Evolutionary conservation across 2,113 vertebrate genomes (phyloP).

Genomic region (Thunnus thynnus): DNA sequence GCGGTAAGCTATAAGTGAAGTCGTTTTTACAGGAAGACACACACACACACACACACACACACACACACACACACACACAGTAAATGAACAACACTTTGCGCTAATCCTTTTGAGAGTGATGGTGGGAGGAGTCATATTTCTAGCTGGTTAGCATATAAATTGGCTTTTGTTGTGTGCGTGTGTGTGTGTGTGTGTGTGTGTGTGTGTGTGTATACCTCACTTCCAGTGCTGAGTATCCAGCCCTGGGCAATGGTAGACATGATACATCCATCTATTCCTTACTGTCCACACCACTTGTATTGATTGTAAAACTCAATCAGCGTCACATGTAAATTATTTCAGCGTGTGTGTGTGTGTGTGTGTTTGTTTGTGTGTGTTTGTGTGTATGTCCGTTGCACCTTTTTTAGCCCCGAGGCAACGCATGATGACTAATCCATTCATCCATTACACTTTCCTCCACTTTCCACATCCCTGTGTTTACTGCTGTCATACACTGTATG

Average conservation of each 20-base stretch:
- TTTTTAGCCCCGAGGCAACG: background rate
- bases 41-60: background rate
- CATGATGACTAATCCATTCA: background rate
- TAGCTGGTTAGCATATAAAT: conserved; percentile 1
- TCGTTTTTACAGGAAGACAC: background rate
- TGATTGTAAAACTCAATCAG: too few relatives aligned
- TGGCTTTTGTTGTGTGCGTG: background rate
- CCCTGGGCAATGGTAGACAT: background rate
- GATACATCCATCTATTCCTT: conserved; percentile 1
- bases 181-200: background rate
- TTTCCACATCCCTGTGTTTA: background rate
- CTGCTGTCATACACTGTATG: too few relatives aligned
- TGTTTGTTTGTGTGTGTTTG: background rate
- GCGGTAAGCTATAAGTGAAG: conserved; percentile 1
- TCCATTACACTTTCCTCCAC: background rate
- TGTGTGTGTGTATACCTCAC: background rate
- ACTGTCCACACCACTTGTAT: background rate
- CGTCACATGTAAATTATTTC: too few relatives aligned
- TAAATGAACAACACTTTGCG: background rate
- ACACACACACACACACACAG: background rate
- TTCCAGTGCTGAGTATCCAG: background rate
- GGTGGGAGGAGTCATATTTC: background rate
- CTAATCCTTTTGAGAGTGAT: conserved; percentile 6
- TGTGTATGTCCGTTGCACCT: background rate
- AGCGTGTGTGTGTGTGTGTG: too few relatives aligned